Evolutionary conservation across 1,140 invertebrate species (phyloP).

Genomic region (Hydropsyche tenuis): DNA sequence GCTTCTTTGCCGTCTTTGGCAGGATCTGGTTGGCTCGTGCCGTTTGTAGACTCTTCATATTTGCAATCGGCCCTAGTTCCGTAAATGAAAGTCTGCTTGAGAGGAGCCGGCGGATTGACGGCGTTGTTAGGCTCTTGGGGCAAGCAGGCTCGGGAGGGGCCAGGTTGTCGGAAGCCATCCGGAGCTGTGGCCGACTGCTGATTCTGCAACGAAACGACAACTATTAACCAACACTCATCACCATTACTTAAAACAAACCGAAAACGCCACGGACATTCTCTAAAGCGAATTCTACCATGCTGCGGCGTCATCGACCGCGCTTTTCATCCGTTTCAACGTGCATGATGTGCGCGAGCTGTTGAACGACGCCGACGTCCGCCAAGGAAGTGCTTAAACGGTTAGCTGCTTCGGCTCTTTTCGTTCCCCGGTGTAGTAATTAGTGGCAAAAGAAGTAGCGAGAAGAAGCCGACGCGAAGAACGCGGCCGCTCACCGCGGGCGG

Average conservation of each 20-base stretch:
- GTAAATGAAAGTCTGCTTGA: constrained; percentile 55
- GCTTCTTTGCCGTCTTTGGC: constrained; percentile 63
- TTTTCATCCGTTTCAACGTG: background rate
- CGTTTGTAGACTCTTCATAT: constrained; percentile 53
- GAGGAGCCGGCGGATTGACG: constrained; percentile 37
- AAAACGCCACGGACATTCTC: constrained; percentile 57
- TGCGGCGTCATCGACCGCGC: constrained; percentile 27
- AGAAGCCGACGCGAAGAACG: constrained; percentile 16
- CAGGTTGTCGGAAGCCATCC: constrained; percentile 46
- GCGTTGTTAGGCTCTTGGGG: constrained; percentile 40
- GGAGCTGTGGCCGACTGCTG: constrained; percentile 39
- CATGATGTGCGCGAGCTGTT: background rate
- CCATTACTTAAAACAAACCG: no score
- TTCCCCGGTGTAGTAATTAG: constrained; percentile 14
- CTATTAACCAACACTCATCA: no score
- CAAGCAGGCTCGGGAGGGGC: constrained; percentile 32
- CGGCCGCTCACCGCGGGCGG: constrained; percentile 36
- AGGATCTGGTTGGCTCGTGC: constrained; percentile 61
- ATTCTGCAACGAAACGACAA: constrained; percentile 37
- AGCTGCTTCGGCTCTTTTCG: no score
- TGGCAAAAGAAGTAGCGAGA: constrained; percentile 29
- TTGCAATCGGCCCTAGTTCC: constrained; percentile 53
- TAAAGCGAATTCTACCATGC: constrained; percentile 61
- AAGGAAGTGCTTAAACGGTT: constrained; percentile 15
- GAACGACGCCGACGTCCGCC: background rate